A percentile compares a stretch with the other conserved stretches of the same genome.
phyloP scores from a whole-genome alignment of 2,113 vertebrate species.

The Semnopithecus entellus region DNA sequence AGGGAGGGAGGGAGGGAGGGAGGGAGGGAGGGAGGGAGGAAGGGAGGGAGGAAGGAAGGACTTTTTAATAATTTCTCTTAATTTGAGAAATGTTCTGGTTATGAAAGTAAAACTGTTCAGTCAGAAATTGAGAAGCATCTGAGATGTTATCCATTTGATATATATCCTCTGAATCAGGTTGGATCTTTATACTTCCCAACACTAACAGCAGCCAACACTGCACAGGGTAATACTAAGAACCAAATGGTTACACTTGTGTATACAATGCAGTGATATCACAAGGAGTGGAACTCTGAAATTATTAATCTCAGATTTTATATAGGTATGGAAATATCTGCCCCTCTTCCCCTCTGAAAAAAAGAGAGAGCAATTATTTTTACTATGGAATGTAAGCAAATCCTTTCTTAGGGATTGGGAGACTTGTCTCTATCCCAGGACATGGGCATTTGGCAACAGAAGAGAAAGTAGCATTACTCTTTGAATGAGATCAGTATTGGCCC shows the following conservation, averaged over 20 bases:
- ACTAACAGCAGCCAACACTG: background rate
- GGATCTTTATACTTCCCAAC: background rate
- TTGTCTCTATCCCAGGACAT: background rate
- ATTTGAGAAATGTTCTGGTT: background rate
- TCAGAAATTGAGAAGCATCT: background rate
- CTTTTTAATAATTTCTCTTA: background rate
- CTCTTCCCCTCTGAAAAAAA: background rate
- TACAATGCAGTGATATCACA: too few species aligned
- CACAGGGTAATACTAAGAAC: background rate
- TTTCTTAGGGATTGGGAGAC: background rate
- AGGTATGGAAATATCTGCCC: background rate
- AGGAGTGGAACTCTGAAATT: background rate
- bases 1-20: rapidly evolving
- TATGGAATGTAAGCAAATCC: background rate
- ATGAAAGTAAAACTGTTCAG: background rate
- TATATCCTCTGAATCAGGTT: background rate
- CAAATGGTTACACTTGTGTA: background rate
- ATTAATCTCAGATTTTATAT: background rate
- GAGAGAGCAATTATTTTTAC: background rate
- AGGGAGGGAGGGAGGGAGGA: rapidly evolving
- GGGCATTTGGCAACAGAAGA: background rate
- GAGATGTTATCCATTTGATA: background rate
- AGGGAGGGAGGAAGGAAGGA: too few species aligned
- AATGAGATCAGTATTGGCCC: background rate
- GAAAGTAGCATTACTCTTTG: background rate